A percentile compares a stretch with the other conserved stretches of the same genome.
These are phyloP conservation scores for Sebastolobus alascanus DNA, from an alignment of 2,797 vertebrate genomes.

Conservation along the genomic window DNA sequence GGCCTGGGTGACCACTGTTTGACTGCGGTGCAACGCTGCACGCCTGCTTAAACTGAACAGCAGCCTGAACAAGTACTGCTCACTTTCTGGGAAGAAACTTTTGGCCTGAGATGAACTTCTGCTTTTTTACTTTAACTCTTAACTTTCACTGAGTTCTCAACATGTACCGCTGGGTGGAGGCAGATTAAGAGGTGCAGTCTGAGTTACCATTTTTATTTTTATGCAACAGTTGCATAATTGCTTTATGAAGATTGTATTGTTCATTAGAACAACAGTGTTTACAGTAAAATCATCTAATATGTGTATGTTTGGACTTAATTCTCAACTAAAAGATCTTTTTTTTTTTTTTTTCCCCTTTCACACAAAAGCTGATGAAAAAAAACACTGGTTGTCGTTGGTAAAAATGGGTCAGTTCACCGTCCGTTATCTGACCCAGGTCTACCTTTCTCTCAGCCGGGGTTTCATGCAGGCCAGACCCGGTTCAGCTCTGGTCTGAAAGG, in stretches of 20 bases:
- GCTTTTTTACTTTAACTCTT: constrained; percentile 40
- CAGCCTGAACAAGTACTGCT: constrained; percentile 51
- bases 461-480: not conserved
- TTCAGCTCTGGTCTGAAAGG: constrained; percentile 3
- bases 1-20: constrained; percentile 67
- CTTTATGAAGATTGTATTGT: not conserved
- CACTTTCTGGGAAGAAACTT: constrained; percentile 61
- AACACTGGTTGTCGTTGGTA: not conserved
- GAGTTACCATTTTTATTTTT: not conserved
- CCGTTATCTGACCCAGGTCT: not conserved
- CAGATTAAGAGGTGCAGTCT: not conserved
- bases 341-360: not conserved
- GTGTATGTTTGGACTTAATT: not conserved
- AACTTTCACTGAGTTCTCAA: constrained; percentile 39
- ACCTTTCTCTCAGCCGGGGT: not conserved
- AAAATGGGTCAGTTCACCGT: not conserved
- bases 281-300: not conserved
- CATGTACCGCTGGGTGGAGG: not conserved
- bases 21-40: constrained; percentile 58
- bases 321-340: not conserved
- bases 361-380: not conserved
- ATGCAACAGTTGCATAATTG: not conserved
- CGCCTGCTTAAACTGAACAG: constrained; percentile 59
- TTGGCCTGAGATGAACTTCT: constrained; percentile 63
- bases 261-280: not conserved